Evolutionary conservation across 2,797 vertebrate genomes (phyloP), one percentile per base, ranked within the genome.

Genomic region (Benthosema pterotum): DNA sequence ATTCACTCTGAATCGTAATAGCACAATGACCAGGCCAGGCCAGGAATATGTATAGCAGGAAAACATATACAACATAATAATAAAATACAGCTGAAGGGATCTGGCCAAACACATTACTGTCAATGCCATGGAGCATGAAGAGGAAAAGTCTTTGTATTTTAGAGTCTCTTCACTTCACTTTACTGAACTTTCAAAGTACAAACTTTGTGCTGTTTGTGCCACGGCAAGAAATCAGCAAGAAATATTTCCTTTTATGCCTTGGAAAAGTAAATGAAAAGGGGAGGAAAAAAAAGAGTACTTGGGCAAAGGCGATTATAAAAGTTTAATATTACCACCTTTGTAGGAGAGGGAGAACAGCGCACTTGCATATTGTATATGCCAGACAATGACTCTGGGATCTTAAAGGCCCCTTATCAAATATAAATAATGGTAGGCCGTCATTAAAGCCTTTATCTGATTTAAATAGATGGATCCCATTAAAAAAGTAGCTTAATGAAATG

Each of bases 381-480:
- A 60, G 57, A 73, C 68, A 60, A 65, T 66, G 70, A 79, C 75
- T 67, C 60, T 15, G 67, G 72, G 65, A 79, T 77, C 79, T 90
- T 80, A 78, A 87, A 84, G 77, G 73, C 69, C 83, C 64, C 78
- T 85, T 80, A 88, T 88, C 75, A 86, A 83, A 86, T 86, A 88
- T 90, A 85, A 87, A 90, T 90, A 92, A 89, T 88, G 83, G 88
- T 82, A 79, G 72, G 69, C 76, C 77, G 84, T 89, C 91, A 90
- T 92, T 90, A 81, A 73, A 86, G 81, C 80, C 85, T 80, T 84
- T 88, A 87, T 90, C 75, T 91, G 91, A 95, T 94, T 89, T 89
- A 94, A 92, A 94, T 88, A 87, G 90, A 95, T 93, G 88, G 88
- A 76, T n/a, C 85, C 87, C 85, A 87, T 91, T 93, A 85, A 88